Percentiles rank a stretch among this genome's conserved stretches.
phyloP scores from a whole-genome alignment of 2,797 vertebrate genomes.

The Brachymystax lenok region DNA sequence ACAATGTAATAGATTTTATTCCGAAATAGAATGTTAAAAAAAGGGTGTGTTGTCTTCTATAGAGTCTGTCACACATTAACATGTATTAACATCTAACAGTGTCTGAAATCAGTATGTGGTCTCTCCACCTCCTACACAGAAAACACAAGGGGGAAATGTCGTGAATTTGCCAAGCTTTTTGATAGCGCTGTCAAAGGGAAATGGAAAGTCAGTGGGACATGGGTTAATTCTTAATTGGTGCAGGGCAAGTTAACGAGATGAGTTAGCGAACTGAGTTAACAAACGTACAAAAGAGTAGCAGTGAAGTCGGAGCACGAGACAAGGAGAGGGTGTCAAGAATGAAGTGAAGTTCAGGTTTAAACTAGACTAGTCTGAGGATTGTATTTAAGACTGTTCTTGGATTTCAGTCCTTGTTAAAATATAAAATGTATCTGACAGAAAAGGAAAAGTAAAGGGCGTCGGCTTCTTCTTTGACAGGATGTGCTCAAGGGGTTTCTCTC shows the following conservation, averaged over 20 bases:
- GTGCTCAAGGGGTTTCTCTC: too few relatives aligned
- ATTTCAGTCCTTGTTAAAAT: too few relatives aligned
- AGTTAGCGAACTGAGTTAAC: background rate
- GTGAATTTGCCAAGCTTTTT: background rate
- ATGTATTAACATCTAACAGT: constrained; percentile 18
- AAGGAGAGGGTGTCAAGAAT: background rate
- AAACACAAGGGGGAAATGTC: background rate
- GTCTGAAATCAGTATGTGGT: constrained; percentile 24
- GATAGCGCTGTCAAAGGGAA: background rate
- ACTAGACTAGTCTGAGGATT: background rate
- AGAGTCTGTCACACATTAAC: background rate
- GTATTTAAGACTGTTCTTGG: background rate
- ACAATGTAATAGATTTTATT: too few relatives aligned
- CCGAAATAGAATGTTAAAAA: too few relatives aligned
- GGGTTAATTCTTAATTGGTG: constrained; percentile 30
- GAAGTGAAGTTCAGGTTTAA: too few relatives aligned
- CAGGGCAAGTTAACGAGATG: background rate
- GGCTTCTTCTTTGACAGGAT: too few relatives aligned
- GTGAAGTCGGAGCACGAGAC: background rate
- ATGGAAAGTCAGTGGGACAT: background rate
- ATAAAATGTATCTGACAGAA: too few relatives aligned
- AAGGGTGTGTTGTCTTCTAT: too few relatives aligned
- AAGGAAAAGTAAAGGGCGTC: too few relatives aligned
- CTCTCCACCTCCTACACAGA: background rate
- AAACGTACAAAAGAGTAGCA: background rate